Evolutionary conservation across 2,888 invertebrate genomes (phyloP).

Genomic region (Melanophora roralis): DNA sequence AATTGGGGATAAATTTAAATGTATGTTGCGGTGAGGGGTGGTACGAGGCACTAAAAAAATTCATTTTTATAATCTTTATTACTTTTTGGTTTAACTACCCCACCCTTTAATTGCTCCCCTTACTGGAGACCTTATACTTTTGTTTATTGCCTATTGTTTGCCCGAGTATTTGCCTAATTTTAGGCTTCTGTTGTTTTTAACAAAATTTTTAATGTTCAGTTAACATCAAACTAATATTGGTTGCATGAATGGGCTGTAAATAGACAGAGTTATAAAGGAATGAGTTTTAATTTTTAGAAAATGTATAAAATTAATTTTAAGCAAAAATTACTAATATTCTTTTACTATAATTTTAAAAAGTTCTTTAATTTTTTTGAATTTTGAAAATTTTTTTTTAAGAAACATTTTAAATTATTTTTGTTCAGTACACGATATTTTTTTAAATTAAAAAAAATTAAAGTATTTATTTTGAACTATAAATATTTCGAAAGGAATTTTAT

Average conservation of each 20-base stretch:
- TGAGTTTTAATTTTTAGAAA: too few relatives aligned
- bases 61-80: slow-evolving; percentile 48
- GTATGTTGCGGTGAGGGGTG: background rate
- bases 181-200: slow-evolving; percentile 46
- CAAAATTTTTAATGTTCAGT: slow-evolving; percentile 53
- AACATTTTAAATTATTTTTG: too few relatives aligned
- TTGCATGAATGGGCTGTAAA: slow-evolving; percentile 31
- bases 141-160: background rate
- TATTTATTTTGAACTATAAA: too few relatives aligned
- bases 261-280: slow-evolving; percentile 3
- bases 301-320: too few relatives aligned
- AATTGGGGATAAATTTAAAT: slow-evolving; percentile 70
- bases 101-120: background rate
- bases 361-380: too few relatives aligned
- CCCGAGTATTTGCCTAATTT: slow-evolving; percentile 20
- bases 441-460: too few relatives aligned
- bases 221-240: slow-evolving; percentile 56
- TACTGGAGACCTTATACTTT: background rate
- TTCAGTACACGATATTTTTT: too few relatives aligned
- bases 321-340: too few relatives aligned
- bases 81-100: background rate
- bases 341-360: too few relatives aligned
- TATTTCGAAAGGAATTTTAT: too few relatives aligned
- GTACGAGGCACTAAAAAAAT: slow-evolving; percentile 19
- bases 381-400: too few relatives aligned